Evolutionary conservation across 2,113 vertebrate genomes (phyloP).

Genomic region (Gobiocypris rarus): DNA sequence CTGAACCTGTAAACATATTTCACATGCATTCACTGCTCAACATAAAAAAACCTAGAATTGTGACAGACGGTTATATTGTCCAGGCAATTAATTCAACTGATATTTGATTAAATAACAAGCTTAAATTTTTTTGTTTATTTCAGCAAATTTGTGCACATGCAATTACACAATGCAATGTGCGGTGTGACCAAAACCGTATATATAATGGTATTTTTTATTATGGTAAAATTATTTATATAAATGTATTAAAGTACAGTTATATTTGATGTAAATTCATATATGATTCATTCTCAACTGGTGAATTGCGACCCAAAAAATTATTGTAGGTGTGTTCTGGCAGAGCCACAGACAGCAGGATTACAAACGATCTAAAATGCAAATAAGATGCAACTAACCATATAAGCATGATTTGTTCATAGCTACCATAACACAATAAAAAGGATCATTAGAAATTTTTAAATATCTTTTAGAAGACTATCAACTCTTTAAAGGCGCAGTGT

Average conservation of each 20-base stretch:
- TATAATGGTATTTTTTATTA: neutral
- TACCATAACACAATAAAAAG: neutral
- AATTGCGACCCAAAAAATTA: too few relatives aligned
- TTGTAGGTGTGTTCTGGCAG: neutral
- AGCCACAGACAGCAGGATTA: neutral
- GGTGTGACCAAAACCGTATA: too few relatives aligned
- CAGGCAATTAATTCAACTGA: slow-evolving; percentile 24
- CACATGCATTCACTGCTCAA: slow-evolving; percentile 33
- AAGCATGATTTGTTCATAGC: neutral
- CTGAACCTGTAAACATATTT: slow-evolving; percentile 63
- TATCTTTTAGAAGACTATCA: neutral
- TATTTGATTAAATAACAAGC: neutral
- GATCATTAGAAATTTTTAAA: neutral
- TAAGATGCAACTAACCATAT: neutral
- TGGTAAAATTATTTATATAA: neutral
- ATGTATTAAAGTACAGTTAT: neutral
- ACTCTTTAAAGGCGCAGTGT: neutral
- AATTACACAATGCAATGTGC: neutral
- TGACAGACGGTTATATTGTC: slow-evolving; percentile 39
- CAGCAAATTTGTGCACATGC: neutral
- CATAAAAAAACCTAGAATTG: slow-evolving; percentile 44
- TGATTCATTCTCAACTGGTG: too few relatives aligned
- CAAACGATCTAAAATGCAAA: neutral
- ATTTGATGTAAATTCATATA: neutral
- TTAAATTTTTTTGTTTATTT: neutral